Evolutionary conservation across 37 sponge, comb jelly and placozoan genomes (phyloP).

Genomic region (Beroe forskalii): DNA sequence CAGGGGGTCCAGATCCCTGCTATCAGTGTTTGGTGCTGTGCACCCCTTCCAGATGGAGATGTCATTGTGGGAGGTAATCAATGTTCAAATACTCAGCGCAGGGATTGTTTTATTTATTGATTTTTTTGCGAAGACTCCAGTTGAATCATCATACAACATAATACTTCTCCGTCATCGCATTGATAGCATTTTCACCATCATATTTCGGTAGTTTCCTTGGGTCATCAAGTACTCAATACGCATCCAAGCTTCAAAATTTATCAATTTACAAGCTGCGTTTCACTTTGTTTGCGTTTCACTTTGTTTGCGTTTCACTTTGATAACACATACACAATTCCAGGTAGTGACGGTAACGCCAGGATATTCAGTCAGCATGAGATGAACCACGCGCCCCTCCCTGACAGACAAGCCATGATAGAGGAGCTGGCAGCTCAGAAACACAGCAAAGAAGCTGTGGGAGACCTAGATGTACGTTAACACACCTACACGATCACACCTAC

Average conservation of each 20-base stretch:
- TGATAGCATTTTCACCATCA: too few relatives aligned
- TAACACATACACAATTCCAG: too few relatives aligned
- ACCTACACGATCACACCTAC: background rate
- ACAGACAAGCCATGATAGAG: slow-evolving; percentile 11
- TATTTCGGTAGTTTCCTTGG: too few relatives aligned
- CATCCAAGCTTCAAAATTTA: too few relatives aligned
- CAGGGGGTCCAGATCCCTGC: slow-evolving; percentile 59
- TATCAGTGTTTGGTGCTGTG: slow-evolving; percentile 45
- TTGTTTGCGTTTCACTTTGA: too few relatives aligned
- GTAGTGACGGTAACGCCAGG: slow-evolving; percentile 36
- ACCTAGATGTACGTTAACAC: slow-evolving; percentile 1
- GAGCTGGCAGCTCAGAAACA: slow-evolving; percentile 49
- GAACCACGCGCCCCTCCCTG: background rate
- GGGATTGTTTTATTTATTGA: too few relatives aligned
- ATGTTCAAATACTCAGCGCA: background rate
- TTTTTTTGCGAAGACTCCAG: too few relatives aligned
- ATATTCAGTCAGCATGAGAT: slow-evolving; percentile 22
- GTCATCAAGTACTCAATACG: too few relatives aligned
- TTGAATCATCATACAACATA: too few relatives aligned
- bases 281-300: too few relatives aligned
- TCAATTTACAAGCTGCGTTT: too few relatives aligned
- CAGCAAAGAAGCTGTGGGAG: slow-evolving; percentile 27
- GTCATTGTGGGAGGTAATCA: slow-evolving; percentile 31
- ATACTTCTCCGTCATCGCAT: too few relatives aligned
- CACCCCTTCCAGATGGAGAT: slow-evolving; percentile 36